Evolutionary conservation across 2,888 invertebrate genomes (phyloP), one percentile per base, ranked within the genome.

Genomic region (Ctena decussata): DNA sequence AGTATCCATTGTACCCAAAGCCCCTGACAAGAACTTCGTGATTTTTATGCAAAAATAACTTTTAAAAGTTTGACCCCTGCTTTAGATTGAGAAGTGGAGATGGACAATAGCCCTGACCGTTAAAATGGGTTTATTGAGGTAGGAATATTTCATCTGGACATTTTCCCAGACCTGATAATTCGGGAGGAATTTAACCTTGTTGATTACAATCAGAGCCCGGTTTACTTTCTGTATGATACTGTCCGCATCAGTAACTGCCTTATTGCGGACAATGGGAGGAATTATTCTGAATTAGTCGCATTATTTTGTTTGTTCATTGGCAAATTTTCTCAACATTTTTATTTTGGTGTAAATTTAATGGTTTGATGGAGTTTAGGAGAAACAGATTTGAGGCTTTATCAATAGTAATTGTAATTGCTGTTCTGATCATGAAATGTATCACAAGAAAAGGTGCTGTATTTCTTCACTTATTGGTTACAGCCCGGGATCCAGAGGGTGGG

Each of bases 31-130:
- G 65, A 83, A 79, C 79, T 75, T 75, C 60, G 37, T 77, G 77
- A 80, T 79, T 77, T 84, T 84, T 84, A 80, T 84, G 80, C 81
- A 78, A 35, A 73, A 79, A 81, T 85, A 53, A 76, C 71, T 41
- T 49, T 65, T 78, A 73, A 85, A 82, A 74, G 77, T 71, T 57
- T 84, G 84, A 87, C 87, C 87, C 80, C 84, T 82, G 27, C 35
- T 57, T 49, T 60, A 76, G 24, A 69, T 70, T 71, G 72, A 57
- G 39, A 74, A 73, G 53, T 60, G 65, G 53, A 74, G 37, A 70
- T 49, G 77, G 77, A 87, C 84, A 87, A 84, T 84, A 57, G 84
- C 53, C 18, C 41, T 21, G 74, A 30, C 21, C 41, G 46, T 77
- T 60, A 65, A 41, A 65, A 84, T 80, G 84, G 73, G 81, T 82